phyloP scores from a whole-genome alignment of 2,797 vertebrate genomes.

The Euthynnus affinis region DNA sequence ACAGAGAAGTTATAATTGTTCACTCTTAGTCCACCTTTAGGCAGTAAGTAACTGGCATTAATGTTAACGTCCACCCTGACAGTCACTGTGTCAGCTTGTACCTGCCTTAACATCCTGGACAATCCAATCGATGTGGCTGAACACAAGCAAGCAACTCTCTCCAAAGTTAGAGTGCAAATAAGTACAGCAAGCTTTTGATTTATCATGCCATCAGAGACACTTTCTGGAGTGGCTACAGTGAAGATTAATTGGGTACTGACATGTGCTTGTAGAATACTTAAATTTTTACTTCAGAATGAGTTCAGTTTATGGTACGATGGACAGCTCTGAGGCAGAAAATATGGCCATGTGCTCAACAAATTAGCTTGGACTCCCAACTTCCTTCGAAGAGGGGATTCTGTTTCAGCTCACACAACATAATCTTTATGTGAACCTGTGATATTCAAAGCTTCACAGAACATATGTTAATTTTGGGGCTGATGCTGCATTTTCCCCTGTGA shows the following conservation, averaged over 20 bases:
- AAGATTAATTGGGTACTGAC: constrained; percentile 47
- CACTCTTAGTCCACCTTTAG: constrained; percentile 30
- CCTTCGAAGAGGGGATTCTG: constrained; percentile 5
- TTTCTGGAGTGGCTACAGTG: constrained; percentile 24
- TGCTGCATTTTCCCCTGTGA: constrained; percentile 1
- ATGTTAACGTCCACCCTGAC: constrained; percentile 45
- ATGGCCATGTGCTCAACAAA: constrained; percentile 13
- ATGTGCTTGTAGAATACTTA: constrained; percentile 30
- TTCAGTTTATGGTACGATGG: background rate
- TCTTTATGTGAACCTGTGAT: constrained; percentile 2
- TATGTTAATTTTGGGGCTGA: constrained; percentile 1
- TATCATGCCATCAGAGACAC: constrained; percentile 31
- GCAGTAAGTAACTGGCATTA: constrained; percentile 44
- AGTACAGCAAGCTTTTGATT: constrained; percentile 41
- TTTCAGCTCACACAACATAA: background rate
- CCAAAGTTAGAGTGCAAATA: constrained; percentile 20
- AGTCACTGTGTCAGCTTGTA: constrained; percentile 36
- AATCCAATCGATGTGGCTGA: constrained; percentile 43
- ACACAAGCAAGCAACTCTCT: constrained; percentile 19
- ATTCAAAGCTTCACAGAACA: constrained; percentile 1
- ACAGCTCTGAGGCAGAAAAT: constrained; percentile 29
- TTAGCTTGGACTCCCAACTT: constrained; percentile 4
- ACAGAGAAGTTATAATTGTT: constrained; percentile 34
- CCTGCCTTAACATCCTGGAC: constrained; percentile 27
- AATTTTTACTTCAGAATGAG: constrained; percentile 26